Evolutionary conservation across 2,113 vertebrate genomes (phyloP).

Genomic region (Hippolais icterina): DNA sequence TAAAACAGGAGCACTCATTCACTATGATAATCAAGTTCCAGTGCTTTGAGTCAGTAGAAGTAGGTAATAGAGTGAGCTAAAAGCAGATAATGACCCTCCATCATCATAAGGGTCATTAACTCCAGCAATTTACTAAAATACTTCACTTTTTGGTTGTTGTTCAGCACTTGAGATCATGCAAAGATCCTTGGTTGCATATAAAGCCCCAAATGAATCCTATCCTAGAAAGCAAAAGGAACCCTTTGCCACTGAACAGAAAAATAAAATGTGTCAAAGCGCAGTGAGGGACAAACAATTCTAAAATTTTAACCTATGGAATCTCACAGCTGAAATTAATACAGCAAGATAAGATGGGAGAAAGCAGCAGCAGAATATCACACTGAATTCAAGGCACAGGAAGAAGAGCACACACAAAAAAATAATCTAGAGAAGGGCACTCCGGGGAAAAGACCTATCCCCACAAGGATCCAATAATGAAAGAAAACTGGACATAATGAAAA

Average conservation of each 20-base stretch:
- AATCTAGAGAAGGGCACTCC: background rate
- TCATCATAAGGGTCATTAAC: conserved; percentile 24
- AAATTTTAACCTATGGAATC: background rate
- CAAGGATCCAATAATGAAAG: background rate
- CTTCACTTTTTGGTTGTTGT: background rate
- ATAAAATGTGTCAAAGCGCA: background rate
- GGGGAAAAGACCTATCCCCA: background rate
- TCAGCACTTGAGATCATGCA: background rate
- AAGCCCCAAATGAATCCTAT: background rate
- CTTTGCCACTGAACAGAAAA: background rate
- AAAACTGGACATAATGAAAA: background rate
- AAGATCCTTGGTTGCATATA: background rate
- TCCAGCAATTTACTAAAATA: conserved; percentile 2
- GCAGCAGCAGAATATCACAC: background rate
- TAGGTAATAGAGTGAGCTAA: background rate
- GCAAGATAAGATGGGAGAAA: background rate
- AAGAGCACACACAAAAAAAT: background rate
- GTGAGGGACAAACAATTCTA: background rate
- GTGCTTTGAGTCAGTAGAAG: background rate
- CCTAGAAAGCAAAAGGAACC: background rate
- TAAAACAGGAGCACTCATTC: background rate
- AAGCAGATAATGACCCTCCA: background rate
- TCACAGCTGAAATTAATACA: background rate
- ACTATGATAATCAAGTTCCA: background rate
- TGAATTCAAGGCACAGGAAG: background rate